These are phyloP conservation scores for Pantherophis vulpinus DNA, from an alignment of 2,797 vertebrate species.

Conservation along the genomic window DNA sequence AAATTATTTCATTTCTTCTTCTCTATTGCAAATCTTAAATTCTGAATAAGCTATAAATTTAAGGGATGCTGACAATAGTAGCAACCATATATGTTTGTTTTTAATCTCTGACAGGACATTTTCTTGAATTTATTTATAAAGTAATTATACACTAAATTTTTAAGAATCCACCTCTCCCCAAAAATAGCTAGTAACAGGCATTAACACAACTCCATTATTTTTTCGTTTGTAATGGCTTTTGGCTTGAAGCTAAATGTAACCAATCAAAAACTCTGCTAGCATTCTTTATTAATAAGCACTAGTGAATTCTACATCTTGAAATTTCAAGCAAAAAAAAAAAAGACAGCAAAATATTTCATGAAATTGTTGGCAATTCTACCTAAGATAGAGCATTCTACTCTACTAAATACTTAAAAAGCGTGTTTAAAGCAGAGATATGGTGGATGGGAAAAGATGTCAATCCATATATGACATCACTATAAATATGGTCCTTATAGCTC, in stretches of 20 bases:
- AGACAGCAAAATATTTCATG: background rate
- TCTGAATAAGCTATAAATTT: background rate
- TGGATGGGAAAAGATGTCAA: background rate
- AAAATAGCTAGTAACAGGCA: background rate
- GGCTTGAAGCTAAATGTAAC: background rate
- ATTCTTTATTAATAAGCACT: background rate
- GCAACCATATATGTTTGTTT: background rate
- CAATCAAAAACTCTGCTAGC: background rate
- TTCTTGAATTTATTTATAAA: constrained; percentile 9
- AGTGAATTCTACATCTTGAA: background rate
- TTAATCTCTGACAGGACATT: background rate
- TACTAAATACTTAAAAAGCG: background rate
- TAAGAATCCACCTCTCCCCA: background rate
- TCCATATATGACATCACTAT: background rate
- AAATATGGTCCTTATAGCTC: background rate
- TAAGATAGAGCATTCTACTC: background rate
- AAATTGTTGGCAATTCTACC: background rate
- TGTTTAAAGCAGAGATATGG: background rate
- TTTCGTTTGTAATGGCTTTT: background rate
- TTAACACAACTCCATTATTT: background rate
- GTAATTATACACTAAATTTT: background rate
- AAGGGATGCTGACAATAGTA: background rate
- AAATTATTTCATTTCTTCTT: background rate
- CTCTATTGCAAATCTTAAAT: background rate
- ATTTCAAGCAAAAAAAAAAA: background rate